phyloP scores from a whole-genome alignment of 2,113 vertebrate species.

The Centropristis striata region DNA sequence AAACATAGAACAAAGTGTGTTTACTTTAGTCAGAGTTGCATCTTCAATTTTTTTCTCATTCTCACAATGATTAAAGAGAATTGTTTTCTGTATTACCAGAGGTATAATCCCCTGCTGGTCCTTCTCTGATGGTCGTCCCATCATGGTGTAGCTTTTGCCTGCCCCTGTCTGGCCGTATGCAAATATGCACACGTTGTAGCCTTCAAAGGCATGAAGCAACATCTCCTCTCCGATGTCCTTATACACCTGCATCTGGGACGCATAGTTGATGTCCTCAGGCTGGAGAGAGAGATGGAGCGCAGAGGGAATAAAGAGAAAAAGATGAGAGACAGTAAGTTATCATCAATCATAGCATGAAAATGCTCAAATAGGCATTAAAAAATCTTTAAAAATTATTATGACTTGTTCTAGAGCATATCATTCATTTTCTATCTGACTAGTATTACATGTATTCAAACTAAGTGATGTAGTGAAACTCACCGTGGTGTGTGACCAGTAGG shows the following conservation, averaged over 20 bases:
- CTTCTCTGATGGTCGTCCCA: constrained; percentile 96
- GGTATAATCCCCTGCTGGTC: constrained; percentile 98
- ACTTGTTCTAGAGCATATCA: neutral
- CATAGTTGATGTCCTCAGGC: constrained; percentile 95
- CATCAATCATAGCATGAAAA: too few relatives aligned
- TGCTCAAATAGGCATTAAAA: too few relatives aligned
- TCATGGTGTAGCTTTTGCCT: constrained; percentile 99
- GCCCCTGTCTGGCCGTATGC: constrained; percentile 97
- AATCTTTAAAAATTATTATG: neutral
- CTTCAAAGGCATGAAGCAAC: constrained; percentile 97
- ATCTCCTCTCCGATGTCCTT: constrained; percentile 97
- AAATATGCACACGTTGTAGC: constrained; percentile 98
- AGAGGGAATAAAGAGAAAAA: neutral
- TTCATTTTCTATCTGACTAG: neutral
- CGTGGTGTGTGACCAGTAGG: constrained; percentile 99
- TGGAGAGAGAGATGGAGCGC: constrained; percentile 63
- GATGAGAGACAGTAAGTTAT: neutral
- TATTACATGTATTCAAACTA: neutral
- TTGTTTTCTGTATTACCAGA: constrained; percentile 82
- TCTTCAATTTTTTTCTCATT: neutral
- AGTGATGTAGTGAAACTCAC: constrained; percentile 82
- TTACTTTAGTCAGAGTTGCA: neutral
- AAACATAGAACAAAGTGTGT: constrained; percentile 2
- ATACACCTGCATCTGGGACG: constrained; percentile 96
- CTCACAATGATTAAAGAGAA: neutral